Evolutionary conservation across 2,113 vertebrate genomes (phyloP).

Genomic region (Poeciliopsis occidentalis): DNA sequence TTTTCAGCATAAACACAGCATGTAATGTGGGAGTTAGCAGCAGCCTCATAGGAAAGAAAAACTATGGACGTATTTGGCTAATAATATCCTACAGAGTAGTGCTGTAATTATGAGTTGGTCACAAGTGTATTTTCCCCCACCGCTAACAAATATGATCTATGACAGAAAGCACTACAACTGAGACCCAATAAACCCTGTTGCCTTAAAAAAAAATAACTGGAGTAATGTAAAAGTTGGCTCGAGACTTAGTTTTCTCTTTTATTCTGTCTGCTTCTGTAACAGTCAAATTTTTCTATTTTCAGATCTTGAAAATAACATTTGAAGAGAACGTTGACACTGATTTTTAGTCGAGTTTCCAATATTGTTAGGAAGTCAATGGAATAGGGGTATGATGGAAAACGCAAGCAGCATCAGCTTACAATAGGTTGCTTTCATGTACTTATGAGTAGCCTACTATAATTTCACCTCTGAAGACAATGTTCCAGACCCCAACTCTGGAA

Average conservation of each 20-base stretch:
- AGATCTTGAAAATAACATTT: background rate
- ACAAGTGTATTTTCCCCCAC: no score
- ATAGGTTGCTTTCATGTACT: no score
- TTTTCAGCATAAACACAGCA: background rate
- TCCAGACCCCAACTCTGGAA: background rate
- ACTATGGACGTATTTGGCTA: background rate
- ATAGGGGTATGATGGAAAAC: background rate
- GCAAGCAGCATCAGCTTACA: no score
- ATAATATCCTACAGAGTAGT: background rate
- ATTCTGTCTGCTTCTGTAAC: background rate
- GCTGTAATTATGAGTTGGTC: no score
- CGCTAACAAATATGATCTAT: background rate
- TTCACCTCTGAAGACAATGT: background rate
- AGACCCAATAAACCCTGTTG: background rate
- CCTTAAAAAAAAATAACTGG: background rate
- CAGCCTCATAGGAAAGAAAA: background rate
- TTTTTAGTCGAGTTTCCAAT: background rate
- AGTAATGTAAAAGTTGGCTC: background rate
- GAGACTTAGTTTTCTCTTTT: background rate
- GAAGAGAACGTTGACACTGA: background rate
- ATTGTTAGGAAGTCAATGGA: background rate
- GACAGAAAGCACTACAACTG: background rate
- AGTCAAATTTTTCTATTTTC: background rate
- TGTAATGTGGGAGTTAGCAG: background rate
- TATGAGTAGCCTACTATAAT: no score